Percentiles rank a stretch among this genome's conserved stretches.
Evolutionary conservation across 2,888 invertebrate genomes (phyloP).

Genomic region (Terebella lapidaria): DNA sequence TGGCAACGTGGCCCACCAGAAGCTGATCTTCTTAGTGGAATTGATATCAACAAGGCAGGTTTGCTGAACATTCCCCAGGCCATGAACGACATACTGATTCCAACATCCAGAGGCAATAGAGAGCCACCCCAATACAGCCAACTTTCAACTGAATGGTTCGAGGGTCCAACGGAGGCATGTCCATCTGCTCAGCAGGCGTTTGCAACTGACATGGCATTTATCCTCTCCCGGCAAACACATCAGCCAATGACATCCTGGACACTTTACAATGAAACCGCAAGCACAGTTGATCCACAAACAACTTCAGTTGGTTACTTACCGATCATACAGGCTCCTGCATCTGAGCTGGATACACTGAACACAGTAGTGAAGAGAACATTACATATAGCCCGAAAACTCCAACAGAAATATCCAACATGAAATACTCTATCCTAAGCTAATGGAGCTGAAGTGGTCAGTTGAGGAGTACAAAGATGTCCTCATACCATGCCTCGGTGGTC

Average conservation of each 20-base stretch:
- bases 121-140: not conserved
- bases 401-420: no score
- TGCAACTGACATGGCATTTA: constrained; percentile 3
- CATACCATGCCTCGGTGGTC: constrained; percentile 6
- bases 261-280: not conserved
- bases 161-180: not conserved
- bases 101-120: not conserved
- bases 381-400: no score
- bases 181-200: not conserved
- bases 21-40: not conserved
- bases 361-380: not conserved
- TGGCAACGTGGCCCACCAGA: constrained; percentile 3
- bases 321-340: not conserved
- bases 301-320: not conserved
- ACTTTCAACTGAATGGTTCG: not conserved
- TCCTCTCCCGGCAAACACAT: not conserved
- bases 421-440: constrained; percentile 3
- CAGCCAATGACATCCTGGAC: not conserved
- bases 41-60: not conserved
- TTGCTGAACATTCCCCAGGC: constrained; percentile 1
- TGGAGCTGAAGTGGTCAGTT: constrained; percentile 11
- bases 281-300: not conserved
- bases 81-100: not conserved
- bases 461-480: constrained; percentile 1
- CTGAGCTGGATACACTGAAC: not conserved